Conservation (phyloP, 2,888 invertebrate genomes). For the Harpagoxenus sublaevis region DNA sequence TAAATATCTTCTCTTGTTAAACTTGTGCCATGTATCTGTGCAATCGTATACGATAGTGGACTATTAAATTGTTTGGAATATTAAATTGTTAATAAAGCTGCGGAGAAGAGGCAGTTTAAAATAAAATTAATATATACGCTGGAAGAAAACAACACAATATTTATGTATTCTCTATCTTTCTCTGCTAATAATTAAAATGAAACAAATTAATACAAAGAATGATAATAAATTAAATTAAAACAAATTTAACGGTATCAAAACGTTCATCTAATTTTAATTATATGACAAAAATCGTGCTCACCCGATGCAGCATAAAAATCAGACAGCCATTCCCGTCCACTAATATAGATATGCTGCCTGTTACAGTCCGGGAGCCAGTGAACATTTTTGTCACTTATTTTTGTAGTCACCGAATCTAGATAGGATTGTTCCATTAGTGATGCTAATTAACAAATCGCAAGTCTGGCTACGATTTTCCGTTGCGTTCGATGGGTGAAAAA, state of each 20-base stretch:
- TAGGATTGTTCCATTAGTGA: too few species aligned
- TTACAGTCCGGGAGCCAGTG: too few species aligned
- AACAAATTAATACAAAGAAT: background rate
- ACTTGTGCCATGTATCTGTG: background rate
- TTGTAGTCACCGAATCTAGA: too few species aligned
- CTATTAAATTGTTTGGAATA: background rate
- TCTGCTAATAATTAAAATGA: background rate
- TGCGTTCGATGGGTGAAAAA: too few species aligned
- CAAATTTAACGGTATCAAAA: background rate
- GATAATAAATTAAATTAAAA: conserved; percentile 13
- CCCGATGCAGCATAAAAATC: background rate
- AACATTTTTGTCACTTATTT: too few species aligned
- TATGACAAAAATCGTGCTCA: background rate
- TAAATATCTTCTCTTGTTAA: background rate
- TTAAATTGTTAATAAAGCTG: conserved; percentile 7
- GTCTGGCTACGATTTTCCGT: too few species aligned
- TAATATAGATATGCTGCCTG: background rate
- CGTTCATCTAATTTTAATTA: background rate
- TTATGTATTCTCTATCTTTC: background rate
- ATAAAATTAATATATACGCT: background rate
- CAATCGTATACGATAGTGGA: background rate
- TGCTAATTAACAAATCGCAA: too few species aligned
- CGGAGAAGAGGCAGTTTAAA: background rate
- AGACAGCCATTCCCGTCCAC: background rate
- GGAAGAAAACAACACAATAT: background rate